phyloP scores from a whole-genome alignment of 2,888 invertebrate genomes.

The Acrobasis repandana region DNA sequence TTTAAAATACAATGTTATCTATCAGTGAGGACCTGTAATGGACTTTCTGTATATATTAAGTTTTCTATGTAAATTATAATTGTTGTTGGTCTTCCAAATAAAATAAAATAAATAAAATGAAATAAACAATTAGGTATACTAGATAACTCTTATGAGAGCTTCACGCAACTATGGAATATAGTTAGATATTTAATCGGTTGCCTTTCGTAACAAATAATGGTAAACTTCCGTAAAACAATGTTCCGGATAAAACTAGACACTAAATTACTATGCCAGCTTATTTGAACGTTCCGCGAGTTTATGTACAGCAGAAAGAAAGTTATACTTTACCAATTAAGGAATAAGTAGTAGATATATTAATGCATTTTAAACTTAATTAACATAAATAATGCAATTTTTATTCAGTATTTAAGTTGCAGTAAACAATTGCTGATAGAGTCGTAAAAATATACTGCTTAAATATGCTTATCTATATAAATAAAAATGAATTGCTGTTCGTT shows the following conservation, averaged over 20 bases:
- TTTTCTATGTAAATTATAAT: too few relatives aligned
- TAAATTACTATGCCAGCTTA: neutral
- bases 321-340: neutral
- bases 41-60: too few relatives aligned
- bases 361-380: neutral
- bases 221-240: constrained; percentile 2
- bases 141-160: neutral
- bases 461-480: too few relatives aligned
- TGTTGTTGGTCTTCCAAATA: too few relatives aligned
- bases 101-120: too few relatives aligned
- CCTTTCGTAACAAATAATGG: neutral
- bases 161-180: neutral
- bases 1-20: too few relatives aligned
- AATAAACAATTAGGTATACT: too few relatives aligned
- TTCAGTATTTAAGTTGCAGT: neutral
- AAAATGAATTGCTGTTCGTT: too few relatives aligned
- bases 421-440: neutral
- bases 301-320: neutral
- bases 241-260: constrained; percentile 2
- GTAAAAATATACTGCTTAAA: too few relatives aligned
- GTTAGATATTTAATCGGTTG: neutral
- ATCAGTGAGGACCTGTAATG: too few relatives aligned
- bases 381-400: neutral
- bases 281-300: neutral
- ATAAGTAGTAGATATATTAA: neutral